These are phyloP conservation scores for Anas capensis DNA, from an alignment of 2,797 vertebrate genomes.

Conservation along the genomic window DNA sequence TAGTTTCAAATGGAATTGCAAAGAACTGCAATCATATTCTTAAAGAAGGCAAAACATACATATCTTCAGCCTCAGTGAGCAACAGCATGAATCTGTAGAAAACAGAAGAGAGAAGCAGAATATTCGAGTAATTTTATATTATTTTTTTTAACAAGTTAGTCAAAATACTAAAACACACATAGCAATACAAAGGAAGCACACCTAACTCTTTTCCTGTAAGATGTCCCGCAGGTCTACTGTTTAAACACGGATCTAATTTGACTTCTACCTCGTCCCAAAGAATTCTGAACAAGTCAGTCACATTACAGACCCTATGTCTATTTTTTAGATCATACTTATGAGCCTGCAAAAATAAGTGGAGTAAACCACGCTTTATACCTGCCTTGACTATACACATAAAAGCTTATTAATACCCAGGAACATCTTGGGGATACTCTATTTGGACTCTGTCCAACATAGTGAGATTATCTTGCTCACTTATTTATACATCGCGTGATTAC, in stretches of 20 bases:
- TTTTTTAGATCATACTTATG: neutral
- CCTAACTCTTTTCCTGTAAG: fast-evolving
- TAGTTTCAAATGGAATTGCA: neutral
- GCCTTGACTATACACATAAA: neutral
- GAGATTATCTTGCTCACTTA: neutral
- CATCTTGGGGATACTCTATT: neutral
- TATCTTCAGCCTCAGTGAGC: neutral
- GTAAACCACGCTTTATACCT: neutral
- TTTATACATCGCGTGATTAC: neutral
- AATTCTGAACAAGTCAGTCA: neutral
- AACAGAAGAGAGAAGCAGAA: neutral
- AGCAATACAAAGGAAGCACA: neutral
- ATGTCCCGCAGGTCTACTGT: neutral
- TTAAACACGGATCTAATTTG: neutral
- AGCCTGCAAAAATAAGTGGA: neutral
- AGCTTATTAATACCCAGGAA: neutral
- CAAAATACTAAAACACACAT: neutral
- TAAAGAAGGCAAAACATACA: neutral
- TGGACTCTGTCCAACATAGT: neutral
- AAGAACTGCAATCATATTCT: neutral
- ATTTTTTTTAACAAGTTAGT: neutral
- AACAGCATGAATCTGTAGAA: fast-evolving
- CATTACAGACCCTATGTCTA: neutral
- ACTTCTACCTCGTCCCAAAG: neutral
- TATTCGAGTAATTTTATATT: neutral